phyloP scores from a whole-genome alignment of 2,113 vertebrate genomes.

The Thymallus thymallus region DNA sequence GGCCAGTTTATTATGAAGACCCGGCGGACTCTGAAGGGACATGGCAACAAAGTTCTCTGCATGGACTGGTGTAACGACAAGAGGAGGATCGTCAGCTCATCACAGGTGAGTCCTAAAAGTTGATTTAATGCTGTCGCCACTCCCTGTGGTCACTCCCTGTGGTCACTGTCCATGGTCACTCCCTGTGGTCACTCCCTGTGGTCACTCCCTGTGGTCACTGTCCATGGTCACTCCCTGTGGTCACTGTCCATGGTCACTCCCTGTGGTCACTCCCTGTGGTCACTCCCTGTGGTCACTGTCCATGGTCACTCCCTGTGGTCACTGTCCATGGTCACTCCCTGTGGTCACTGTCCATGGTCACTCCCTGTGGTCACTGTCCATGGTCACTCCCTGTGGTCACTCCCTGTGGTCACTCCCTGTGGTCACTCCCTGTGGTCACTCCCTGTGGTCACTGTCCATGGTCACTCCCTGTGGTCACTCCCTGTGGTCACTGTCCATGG shows the following conservation, averaged over 20 bases:
- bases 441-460: conserved; percentile 18
- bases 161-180: conserved; percentile 26
- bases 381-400: background rate
- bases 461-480: no score
- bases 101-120: conserved; percentile 79
- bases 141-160: no score
- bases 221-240: no score
- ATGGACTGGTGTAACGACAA: conserved; percentile 99
- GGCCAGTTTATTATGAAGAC: conserved; percentile 99
- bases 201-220: background rate
- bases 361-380: conserved; percentile 13
- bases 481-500: no score
- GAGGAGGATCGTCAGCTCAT: conserved; percentile 96
- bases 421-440: background rate
- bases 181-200: no score
- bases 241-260: no score
- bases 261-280: conserved; percentile 22
- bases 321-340: conserved; percentile 24
- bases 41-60: conserved; percentile 97
- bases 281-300: no score
- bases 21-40: conserved; percentile 93
- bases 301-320: background rate
- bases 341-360: no score
- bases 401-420: conserved; percentile 13
- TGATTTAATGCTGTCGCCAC: no score